Conservation (phyloP, 2,113 vertebrate genomes). For the Porphyrio hochstetteri region DNA sequence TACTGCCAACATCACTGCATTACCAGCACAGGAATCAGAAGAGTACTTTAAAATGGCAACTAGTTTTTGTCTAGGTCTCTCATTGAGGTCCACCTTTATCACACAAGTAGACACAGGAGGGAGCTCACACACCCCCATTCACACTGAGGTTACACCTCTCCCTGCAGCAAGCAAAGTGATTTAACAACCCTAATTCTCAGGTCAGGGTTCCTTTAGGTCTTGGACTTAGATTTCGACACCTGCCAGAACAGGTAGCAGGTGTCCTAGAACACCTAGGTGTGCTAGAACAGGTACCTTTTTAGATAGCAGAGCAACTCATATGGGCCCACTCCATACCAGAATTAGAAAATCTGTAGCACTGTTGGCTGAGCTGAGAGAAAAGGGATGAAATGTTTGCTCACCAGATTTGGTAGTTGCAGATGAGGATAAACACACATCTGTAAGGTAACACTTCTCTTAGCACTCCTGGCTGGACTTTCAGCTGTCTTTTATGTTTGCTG, state of each 20-base stretch:
- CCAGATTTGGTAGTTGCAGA: background rate
- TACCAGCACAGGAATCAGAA: background rate
- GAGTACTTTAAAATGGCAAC: background rate
- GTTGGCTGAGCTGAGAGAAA: background rate
- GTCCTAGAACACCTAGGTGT: no score
- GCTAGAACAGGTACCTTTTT: background rate
- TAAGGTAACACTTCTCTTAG: background rate
- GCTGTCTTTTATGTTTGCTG: background rate
- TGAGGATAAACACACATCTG: background rate
- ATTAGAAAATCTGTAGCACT: background rate
- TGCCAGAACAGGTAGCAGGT: background rate
- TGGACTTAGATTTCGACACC: background rate
- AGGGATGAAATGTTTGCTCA: background rate
- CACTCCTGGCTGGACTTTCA: background rate
- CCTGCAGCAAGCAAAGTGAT: background rate
- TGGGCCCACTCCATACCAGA: background rate
- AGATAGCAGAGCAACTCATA: background rate
- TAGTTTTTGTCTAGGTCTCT: background rate
- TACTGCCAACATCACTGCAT: background rate
- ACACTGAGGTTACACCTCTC: background rate
- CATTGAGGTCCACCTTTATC: slow-evolving; percentile 28
- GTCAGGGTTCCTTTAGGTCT: background rate
- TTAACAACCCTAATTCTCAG: background rate
- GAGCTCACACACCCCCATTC: slow-evolving; percentile 65
- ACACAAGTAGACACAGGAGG: slow-evolving; percentile 64